phyloP scores from a whole-genome alignment of 1,140 invertebrate species.

The Procambarus clarkii region DNA sequence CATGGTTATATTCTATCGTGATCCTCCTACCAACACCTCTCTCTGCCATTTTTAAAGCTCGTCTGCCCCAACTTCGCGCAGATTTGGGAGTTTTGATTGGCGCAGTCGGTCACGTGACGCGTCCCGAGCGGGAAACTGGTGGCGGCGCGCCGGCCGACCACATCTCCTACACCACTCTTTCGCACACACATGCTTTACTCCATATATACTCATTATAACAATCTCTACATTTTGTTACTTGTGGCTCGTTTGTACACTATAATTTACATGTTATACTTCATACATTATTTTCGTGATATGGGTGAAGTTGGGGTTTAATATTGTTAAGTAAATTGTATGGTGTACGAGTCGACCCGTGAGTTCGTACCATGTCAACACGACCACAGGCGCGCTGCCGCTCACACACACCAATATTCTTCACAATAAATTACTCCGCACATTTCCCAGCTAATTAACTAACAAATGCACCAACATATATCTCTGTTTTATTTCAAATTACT shows the following conservation, averaged over 20 bases:
- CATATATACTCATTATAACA: background rate
- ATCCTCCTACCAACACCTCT: constrained; percentile 72
- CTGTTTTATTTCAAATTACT: background rate
- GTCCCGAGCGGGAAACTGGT: constrained; percentile 35
- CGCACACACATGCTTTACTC: background rate
- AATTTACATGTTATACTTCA: no score
- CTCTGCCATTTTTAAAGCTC: constrained; percentile 73
- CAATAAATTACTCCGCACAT: background rate
- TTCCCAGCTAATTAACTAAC: background rate
- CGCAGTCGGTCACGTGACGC: constrained; percentile 60
- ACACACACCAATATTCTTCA: background rate
- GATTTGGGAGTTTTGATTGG: constrained; percentile 61
- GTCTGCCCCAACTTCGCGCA: constrained; percentile 68
- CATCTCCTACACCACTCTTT: background rate
- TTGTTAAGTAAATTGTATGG: no score
- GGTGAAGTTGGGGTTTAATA: no score
- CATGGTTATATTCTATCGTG: constrained; percentile 72
- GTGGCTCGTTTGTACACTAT: no score
- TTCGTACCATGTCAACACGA: no score
- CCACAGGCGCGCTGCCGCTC: no score
- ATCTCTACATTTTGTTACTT: no score
- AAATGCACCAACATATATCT: background rate
- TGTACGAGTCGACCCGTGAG: no score
- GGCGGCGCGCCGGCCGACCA: background rate
- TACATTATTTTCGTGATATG: no score